These are phyloP conservation scores for Drosophila nigromelanica DNA, from an alignment of 1,140 invertebrate genomes.

Conservation along the genomic window DNA sequence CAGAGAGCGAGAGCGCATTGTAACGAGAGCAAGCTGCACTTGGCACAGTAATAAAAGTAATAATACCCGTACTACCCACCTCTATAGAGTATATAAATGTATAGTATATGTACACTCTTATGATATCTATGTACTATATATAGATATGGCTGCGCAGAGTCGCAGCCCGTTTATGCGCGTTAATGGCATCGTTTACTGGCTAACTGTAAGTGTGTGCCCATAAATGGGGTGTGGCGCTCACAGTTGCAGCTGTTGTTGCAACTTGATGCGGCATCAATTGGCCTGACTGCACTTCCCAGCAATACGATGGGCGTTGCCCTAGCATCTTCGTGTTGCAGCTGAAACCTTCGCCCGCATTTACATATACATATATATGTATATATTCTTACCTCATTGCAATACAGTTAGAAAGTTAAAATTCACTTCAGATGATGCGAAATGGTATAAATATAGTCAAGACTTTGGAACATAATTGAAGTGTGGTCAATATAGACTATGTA, in stretches of 20 bases:
- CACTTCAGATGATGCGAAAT: no score
- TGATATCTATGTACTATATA: conserved; percentile 16
- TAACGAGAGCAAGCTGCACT: conserved; percentile 65
- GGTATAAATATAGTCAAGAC: no score
- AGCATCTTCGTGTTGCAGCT: conserved; percentile 5
- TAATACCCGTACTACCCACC: conserved; percentile 39
- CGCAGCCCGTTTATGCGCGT: conserved; percentile 70
- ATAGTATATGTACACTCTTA: conserved; percentile 6
- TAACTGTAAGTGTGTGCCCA: conserved; percentile 65
- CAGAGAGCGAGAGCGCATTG: conserved; percentile 31
- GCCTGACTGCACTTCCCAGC: conserved; percentile 9
- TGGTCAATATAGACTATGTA: no score
- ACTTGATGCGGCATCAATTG: conserved; percentile 33
- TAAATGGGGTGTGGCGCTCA: conserved; percentile 47
- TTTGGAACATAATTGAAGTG: no score
- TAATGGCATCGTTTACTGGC: conserved; percentile 82
- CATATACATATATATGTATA: not conserved
- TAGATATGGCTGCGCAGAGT: conserved; percentile 61
- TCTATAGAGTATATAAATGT: conserved; percentile 14
- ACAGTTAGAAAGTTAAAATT: not conserved
- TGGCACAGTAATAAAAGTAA: conserved; percentile 81
- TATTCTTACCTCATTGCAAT: not conserved
- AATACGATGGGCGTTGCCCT: conserved; percentile 37
- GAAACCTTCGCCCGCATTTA: not conserved
- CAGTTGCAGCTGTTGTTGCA: conserved; percentile 34